A percentile compares a stretch with the other conserved stretches of the same genome.
Conservation (phyloP, 2,113 vertebrate genomes). For the Thunnus maccoyii region DNA sequence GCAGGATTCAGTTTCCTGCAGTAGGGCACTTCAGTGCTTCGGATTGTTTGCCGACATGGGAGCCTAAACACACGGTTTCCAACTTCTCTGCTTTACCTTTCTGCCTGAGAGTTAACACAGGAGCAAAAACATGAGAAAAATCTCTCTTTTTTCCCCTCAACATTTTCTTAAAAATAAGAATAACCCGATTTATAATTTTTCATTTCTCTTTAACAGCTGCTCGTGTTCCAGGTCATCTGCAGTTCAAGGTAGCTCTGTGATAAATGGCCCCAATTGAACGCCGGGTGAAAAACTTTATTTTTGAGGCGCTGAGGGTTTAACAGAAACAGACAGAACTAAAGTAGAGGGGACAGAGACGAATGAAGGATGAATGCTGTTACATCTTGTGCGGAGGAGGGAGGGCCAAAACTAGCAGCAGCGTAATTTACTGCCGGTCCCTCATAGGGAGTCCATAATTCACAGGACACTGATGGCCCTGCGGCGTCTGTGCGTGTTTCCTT, state of each 20-base stretch:
- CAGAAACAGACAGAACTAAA: conserved; percentile 24
- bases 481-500: conserved; percentile 51
- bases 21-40: not conserved
- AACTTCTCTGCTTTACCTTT: not conserved
- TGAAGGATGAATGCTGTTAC: conserved; percentile 43
- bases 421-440: conserved; percentile 66
- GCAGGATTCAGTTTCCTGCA: conserved; percentile 26
- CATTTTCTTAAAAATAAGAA: conserved; percentile 44
- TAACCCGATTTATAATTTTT: conserved; percentile 19
- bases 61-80: not conserved
- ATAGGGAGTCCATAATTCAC: conserved; percentile 64
- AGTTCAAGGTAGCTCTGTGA: conserved; percentile 51
- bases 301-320: conserved; percentile 40
- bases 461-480: conserved; percentile 42
- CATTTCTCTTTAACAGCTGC: conserved; percentile 34
- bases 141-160: not conserved
- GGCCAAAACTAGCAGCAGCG: conserved; percentile 71
- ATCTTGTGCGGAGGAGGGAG: conserved; percentile 33
- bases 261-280: conserved; percentile 48
- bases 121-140: not conserved
- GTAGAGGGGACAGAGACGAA: conserved; percentile 5
- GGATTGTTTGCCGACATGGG: not conserved
- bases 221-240: conserved; percentile 59
- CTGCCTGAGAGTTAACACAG: not conserved
- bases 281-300: conserved; percentile 45